A percentile compares a stretch with the other conserved stretches of the same genome.
Conservation (phyloP, 2,888 invertebrate genomes). For the Heliconius aoede region DNA sequence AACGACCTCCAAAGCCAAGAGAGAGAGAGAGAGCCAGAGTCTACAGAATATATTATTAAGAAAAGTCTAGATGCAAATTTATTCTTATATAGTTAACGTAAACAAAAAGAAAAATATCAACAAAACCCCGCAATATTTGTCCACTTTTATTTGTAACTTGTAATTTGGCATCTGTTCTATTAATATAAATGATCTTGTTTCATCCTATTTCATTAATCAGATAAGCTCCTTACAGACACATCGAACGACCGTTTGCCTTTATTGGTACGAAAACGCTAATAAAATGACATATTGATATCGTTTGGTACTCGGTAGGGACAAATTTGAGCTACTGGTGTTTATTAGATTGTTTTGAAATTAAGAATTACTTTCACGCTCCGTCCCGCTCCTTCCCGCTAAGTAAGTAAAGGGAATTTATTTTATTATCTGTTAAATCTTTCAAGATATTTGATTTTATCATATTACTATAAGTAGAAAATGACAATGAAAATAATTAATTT, state of each 20-base stretch:
- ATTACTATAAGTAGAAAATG: no score
- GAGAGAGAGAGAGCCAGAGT: no score
- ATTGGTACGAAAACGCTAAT: conserved; percentile 51
- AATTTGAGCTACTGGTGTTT: not conserved
- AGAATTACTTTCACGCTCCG: not conserved
- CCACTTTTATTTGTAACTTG: not conserved
- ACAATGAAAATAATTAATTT: no score
- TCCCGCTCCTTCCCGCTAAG: not conserved
- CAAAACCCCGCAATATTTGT: not conserved
- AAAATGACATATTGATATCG: conserved; percentile 66
- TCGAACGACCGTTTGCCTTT: conserved; percentile 40
- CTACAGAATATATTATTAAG: not conserved
- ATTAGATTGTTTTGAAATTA: not conserved
- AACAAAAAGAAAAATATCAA: not conserved
- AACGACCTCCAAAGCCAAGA: no score
- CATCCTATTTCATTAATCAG: conserved; percentile 38
- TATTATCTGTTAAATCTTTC: no score
- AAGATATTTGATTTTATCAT: no score
- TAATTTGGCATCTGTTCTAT: conserved; percentile 22
- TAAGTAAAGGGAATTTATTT: not conserved
- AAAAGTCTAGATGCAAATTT: no score
- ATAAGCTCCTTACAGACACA: conserved; percentile 41
- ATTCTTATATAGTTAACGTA: no score
- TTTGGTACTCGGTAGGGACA: conserved; percentile 34
- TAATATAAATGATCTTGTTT: conserved; percentile 19